phyloP scores from a whole-genome alignment of 2,888 invertebrate genomes.

The Plagodis pulveraria region DNA sequence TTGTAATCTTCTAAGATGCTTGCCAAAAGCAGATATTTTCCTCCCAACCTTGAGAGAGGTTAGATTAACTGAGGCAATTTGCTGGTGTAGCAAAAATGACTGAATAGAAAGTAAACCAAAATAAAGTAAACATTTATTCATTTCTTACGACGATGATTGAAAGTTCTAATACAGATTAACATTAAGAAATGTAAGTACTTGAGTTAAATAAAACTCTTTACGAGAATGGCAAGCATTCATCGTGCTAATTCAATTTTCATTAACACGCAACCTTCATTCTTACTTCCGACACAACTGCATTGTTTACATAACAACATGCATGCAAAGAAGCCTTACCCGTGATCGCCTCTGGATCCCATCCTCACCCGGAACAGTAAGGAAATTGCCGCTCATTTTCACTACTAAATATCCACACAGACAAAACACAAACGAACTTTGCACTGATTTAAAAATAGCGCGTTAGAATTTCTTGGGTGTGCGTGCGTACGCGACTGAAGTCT shows the following conservation, averaged over 20 bases:
- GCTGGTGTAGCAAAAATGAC: too few relatives aligned
- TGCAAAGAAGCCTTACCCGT: conserved; percentile 65
- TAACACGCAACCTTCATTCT: conserved; percentile 15
- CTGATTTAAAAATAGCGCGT: conserved; percentile 49
- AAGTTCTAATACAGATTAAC: too few relatives aligned
- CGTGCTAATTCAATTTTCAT: conserved; percentile 20
- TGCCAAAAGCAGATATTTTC: too few relatives aligned
- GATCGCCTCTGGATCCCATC: conserved; percentile 70
- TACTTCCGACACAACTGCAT: conserved; percentile 11
- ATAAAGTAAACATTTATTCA: too few relatives aligned
- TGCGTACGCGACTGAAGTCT: conserved; percentile 69
- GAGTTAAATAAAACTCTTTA: too few relatives aligned
- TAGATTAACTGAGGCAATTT: too few relatives aligned
- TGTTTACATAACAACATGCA: conserved; percentile 24
- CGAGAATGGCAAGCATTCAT: neutral
- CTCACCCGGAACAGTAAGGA: conserved; percentile 77
- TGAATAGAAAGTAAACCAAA: too few relatives aligned
- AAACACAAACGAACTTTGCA: conserved; percentile 50
- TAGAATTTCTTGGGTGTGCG: conserved; percentile 59
- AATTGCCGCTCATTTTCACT: conserved; percentile 80
- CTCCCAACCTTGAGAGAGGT: too few relatives aligned
- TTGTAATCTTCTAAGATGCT: too few relatives aligned
- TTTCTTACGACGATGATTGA: too few relatives aligned
- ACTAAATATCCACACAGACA: conserved; percentile 40
- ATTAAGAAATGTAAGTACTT: too few relatives aligned